phyloP scores from a whole-genome alignment of 2,113 vertebrate genomes.

The Phaethornis superciliosus region DNA sequence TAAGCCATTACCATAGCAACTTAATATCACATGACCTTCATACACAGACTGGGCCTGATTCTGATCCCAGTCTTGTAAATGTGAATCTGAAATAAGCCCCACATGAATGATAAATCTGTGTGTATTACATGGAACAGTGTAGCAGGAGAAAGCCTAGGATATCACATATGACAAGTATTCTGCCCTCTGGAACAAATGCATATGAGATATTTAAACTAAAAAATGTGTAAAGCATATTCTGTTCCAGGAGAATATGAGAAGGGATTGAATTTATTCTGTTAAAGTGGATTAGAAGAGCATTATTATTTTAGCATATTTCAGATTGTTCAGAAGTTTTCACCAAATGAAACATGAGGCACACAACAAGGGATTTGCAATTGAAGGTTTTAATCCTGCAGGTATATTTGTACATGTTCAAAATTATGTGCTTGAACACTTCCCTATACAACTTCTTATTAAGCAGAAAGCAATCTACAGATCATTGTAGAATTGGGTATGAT shows the following conservation, averaged over 20 bases:
- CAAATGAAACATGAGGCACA: neutral
- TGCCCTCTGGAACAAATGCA: neutral
- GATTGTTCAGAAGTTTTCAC: neutral
- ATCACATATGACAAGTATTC: neutral
- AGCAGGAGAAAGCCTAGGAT: neutral
- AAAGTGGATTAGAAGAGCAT: neutral
- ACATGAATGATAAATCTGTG: neutral
- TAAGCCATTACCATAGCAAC: slow-evolving; percentile 14
- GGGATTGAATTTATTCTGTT: neutral
- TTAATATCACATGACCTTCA: neutral
- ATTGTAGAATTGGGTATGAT: neutral
- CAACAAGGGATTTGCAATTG: neutral
- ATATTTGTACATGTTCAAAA: neutral
- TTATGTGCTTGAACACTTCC: accelerated
- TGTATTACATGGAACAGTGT: neutral
- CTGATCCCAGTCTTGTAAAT: neutral
- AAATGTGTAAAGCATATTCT: neutral
- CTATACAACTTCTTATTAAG: neutral
- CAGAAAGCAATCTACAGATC: neutral
- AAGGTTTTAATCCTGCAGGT: neutral
- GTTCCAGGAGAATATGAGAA: neutral
- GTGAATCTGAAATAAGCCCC: neutral
- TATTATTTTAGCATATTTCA: neutral
- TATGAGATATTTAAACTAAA: neutral
- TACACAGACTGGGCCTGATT: neutral